Evolutionary conservation across 2,113 vertebrate species (phyloP).

Genomic region (Hyperoodon ampullatus): DNA sequence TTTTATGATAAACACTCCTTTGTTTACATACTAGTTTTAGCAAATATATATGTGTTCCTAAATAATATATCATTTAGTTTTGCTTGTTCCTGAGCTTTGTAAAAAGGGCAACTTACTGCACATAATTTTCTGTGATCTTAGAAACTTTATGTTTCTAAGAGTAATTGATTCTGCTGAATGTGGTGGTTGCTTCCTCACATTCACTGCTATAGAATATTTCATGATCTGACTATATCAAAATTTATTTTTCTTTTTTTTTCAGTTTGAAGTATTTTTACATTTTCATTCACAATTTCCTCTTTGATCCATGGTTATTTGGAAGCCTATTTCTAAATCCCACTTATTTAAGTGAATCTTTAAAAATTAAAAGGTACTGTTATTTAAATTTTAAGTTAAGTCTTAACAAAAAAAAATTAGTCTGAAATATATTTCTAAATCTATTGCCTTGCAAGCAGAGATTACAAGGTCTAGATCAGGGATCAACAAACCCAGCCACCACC

Average conservation of each 20-base stretch:
- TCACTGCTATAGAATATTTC: background rate
- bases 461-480: background rate
- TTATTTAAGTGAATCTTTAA: constrained; percentile 16
- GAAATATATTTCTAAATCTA: background rate
- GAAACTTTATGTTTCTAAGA: background rate
- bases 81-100: background rate
- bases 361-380: background rate
- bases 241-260: background rate
- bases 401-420: background rate
- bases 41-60: background rate
- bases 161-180: background rate
- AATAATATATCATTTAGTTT: background rate
- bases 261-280: background rate
- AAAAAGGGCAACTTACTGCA: background rate
- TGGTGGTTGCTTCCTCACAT: background rate
- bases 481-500: background rate
- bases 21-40: background rate
- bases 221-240: background rate
- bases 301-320: background rate
- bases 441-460: background rate
- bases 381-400: constrained; percentile 41
- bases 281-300: constrained; percentile 17
- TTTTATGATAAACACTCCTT: background rate
- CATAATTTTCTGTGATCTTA: background rate
- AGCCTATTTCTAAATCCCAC: background rate